Base-by-base conservation (phyloP, 2,888 invertebrate species). In the Apoda limacodes region DNA sequence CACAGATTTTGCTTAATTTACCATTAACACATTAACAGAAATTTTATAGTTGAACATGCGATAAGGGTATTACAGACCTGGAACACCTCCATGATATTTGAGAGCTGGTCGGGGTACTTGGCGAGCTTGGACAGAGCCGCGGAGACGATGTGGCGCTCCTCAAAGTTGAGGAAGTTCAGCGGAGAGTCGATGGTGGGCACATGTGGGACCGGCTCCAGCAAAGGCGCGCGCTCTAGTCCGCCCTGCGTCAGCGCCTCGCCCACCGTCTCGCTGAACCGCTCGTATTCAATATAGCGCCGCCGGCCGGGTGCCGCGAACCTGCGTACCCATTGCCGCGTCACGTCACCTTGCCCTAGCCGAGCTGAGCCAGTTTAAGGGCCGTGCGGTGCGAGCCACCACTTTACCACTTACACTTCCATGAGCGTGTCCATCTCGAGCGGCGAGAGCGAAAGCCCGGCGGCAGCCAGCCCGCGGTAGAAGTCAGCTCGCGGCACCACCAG, bases 191-290 rank as follows among this genome's bases (percentile, higher is more conserved):
- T 61, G 25, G 85, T 83, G 20, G 91, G 89, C 39, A 89, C 69
- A 60, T 90, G 88, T 44, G 88, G 85, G 9, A 90, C 56, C 0
- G 92, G 92, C 37, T 83, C 65, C 35, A 89, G 64, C 37, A 89
- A 75, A 7, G 90, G 88, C 28, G 88, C 83, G 42, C 87, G 83
- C 62, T 87, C 86, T 40, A 90, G 70, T 35, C 84, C 83, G 11
- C 72, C 60, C 54, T 88, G 86, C 9, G 86, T 82, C 43, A 89
- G 85, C 19, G 88, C 85, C 63, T 88, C 88, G 53, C 92, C 91
- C 22, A 89, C 81, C 2, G 82, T 75, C 26, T 82, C 69, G 42
- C 84, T 84, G 68, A 92, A 91, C 42, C 88, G 82, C 31, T 82
- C 82, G 69, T 91, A 91, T 40, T 87, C 85, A 5, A 89, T 62